phyloP scores from a whole-genome alignment of 2,888 invertebrate species.

The Helicoverpa assulta region DNA sequence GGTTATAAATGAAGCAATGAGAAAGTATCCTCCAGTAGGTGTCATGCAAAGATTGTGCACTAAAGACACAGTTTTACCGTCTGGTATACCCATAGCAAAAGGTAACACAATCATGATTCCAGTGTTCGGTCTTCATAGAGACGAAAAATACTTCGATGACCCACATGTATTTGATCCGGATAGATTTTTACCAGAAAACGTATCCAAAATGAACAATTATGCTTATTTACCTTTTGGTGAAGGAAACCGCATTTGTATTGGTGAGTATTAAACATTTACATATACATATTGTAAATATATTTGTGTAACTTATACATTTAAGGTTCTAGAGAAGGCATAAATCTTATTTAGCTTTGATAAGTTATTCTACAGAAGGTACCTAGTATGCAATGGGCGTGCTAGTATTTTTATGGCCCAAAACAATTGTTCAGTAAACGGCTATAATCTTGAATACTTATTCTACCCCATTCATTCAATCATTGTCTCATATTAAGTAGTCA shows the following conservation, averaged over 20 bases:
- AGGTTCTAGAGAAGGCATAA: too few relatives aligned
- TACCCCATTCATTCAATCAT: too few relatives aligned
- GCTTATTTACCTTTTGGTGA: conserved; percentile 87
- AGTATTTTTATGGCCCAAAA: too few relatives aligned
- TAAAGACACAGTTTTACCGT: conserved; percentile 71
- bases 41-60: conserved; percentile 72
- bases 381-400: too few relatives aligned
- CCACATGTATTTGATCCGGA: conserved; percentile 84
- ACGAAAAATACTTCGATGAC: conserved; percentile 77
- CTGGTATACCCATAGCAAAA: conserved; percentile 70
- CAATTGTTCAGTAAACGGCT: too few relatives aligned
- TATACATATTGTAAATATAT: not conserved
- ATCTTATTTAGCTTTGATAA: too few relatives aligned
- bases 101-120: conserved; percentile 67
- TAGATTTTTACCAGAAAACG: conserved; percentile 78
- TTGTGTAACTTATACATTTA: not conserved
- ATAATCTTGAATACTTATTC: too few relatives aligned
- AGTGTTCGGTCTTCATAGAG: conserved; percentile 76
- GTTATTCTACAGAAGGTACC: too few relatives aligned
- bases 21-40: conserved; percentile 78
- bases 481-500: too few relatives aligned
- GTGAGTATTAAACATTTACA: conserved; percentile 68
- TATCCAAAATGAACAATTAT: conserved; percentile 70
- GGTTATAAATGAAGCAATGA: conserved; percentile 77
- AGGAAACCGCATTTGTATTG: conserved; percentile 87